These are phyloP conservation scores for Aleiodes sp. DNA, from an alignment of 1,140 invertebrate species.

Conservation along the genomic window DNA sequence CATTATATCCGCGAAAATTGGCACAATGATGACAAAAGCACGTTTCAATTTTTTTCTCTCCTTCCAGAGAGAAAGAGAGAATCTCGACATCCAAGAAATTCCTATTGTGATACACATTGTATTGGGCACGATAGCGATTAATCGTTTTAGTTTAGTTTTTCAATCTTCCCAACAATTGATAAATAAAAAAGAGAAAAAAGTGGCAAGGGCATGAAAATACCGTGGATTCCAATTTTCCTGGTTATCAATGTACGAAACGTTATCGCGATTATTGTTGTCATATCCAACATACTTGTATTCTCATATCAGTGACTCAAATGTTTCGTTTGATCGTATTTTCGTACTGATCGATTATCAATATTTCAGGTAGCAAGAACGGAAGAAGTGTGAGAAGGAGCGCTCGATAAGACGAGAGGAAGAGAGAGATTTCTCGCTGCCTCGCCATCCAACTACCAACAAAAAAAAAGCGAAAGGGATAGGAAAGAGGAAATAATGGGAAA, in stretches of 20 bases:
- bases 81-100: too few relatives aligned
- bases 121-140: too few relatives aligned
- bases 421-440: too few relatives aligned
- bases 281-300: not conserved
- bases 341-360: slow-evolving; percentile 21
- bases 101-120: too few relatives aligned
- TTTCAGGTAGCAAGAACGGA: not conserved
- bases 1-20: too few relatives aligned
- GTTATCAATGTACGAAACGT: not conserved
- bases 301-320: not conserved
- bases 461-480: slow-evolving; percentile 19
- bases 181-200: not conserved
- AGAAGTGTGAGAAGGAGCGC: not conserved
- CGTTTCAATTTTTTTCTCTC: too few relatives aligned
- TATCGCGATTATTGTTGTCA: not conserved
- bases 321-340: not conserved
- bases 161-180: too few relatives aligned
- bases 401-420: not conserved
- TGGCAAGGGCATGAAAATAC: too few relatives aligned
- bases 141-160: too few relatives aligned
- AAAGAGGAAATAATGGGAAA: slow-evolving; percentile 63
- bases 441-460: not conserved
- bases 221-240: not conserved
- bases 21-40: too few relatives aligned
- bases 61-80: too few relatives aligned